Base-by-base conservation (phyloP, 2,797 vertebrate genomes). In the Notolabrus celidotus region DNA sequence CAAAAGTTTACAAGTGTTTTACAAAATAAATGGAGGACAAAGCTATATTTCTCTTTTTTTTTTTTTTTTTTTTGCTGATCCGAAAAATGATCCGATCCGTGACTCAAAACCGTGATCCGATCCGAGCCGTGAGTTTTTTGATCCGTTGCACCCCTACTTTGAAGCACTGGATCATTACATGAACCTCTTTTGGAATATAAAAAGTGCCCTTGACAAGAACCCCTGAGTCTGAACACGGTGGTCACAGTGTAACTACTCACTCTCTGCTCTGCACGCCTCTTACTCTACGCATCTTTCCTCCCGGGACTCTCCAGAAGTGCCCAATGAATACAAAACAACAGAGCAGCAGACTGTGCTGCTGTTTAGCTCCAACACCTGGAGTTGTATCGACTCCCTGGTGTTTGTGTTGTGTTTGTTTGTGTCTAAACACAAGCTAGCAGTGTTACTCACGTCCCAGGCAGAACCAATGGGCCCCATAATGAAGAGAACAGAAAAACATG, bases 401-500 rank as follows among this genome's bases (percentile, higher is more conserved):
- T 85, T 83, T 81, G 68, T 84, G 71, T 78, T 85, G 46, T 77
- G 56, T 62, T 72, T 39, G 50, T 59, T 69, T 25, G 23, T 45
- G 46, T 67, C 70, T 77, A 74, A 84, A 81, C 73, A 77, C 62
- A 14, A 72, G 33, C 49, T 42, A 41, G 63, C 1, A n/a, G 39
- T 56, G 42, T 71, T 72, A 57, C 61, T 71, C 67, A 51, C 25
- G 29, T 83, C 63, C 64, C 56, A 1, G 16, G 33, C 65, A 61
- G 51, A 77, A 79, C 60, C 31, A 19, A 66, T 39, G 57, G 61
- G 54, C 67, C 82, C 49, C 50, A n/a, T 80, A 86, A 83, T 79
- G 70, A 84, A 76, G 79, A 52, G 66, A 80, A 65, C 62, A 57
- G 66, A 79, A 79, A 79, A 79, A 80, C 68, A 67, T 20, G 16